Evolutionary conservation across 2,797 vertebrate species (phyloP), one percentile per base, ranked within the genome.

Genomic region (Urophycis tenuis): DNA sequence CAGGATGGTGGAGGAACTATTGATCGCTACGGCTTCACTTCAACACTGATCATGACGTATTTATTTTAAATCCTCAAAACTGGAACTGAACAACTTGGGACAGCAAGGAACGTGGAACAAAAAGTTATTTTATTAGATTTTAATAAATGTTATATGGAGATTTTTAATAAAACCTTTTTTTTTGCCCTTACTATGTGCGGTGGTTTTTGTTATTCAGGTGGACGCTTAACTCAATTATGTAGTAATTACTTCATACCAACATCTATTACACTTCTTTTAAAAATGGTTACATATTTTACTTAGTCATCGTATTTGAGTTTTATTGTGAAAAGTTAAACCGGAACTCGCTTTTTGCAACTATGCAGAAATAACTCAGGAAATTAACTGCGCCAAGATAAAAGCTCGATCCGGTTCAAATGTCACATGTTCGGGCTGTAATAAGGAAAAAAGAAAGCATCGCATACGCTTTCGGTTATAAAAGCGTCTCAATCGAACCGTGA

Each of bases 51-150:
- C 71, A 83, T 83, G 76, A 88, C 89, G 88, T 94, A 93, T 94
- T 94, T 94, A 94, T 94, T 93, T 92, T 90, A 89, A 89, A 88
- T 88, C 85, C 83, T 86, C 90, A 87, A 89, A 91, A 88, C 89
- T 86, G 87, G 80, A 60, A 89, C 82, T 82, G 85, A 75, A 77
- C 83, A 78, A 86, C 83, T 87, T 82, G 87, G 87, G 87, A 84
- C 85, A 89, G 82, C 77, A 89, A 86, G 84, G 82, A 79, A 89
- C 87, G 82, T 91, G 91, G 89, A 90, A 91, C 79, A 87, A 87
- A 90, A 91, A 87, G 90, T 92, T 91, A 91, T 93, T 94, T 94
- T 93, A 94, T 92, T 93, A 93, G 90, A 93, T 93, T 94, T 94
- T 94, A 94, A 91, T 90, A 93, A 93, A 93, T 93, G 92, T 93